Conservation (phyloP, 2,113 vertebrate species). For the Stomatorhinus ivindoensis region DNA sequence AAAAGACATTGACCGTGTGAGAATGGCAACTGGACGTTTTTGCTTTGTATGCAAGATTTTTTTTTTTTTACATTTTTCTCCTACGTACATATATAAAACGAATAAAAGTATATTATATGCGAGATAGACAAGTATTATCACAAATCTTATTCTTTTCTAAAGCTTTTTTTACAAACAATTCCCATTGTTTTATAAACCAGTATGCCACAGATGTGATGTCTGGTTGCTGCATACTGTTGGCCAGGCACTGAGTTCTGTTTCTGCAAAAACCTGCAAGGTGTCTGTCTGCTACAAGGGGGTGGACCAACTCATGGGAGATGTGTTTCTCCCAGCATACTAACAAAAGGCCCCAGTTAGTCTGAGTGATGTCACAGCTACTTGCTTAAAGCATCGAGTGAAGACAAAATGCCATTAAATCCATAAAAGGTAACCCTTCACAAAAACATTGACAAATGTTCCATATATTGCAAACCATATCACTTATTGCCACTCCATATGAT, state of each 20-base stretch:
- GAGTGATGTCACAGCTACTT: not conserved
- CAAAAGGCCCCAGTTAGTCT: not conserved
- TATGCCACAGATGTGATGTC: not conserved
- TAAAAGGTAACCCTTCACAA: not conserved
- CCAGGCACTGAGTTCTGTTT: not conserved
- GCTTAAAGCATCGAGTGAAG: not conserved
- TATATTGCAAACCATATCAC: not conserved
- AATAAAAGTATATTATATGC: constrained; percentile 67
- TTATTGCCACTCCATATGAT: not conserved
- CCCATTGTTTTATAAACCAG: not conserved
- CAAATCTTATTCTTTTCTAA: constrained; percentile 39
- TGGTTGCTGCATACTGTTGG: not conserved
- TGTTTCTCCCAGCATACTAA: not conserved
- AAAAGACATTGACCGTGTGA: not conserved
- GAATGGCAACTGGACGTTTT: not conserved
- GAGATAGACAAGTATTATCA: constrained; percentile 53
- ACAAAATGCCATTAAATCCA: not conserved
- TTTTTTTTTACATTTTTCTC: constrained; percentile 19
- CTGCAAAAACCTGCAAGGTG: not conserved
- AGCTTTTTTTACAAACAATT: constrained; percentile 29
- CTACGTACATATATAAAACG: constrained; percentile 56
- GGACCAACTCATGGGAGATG: not conserved
- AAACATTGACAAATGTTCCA: not conserved
- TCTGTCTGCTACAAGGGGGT: constrained; percentile 2
- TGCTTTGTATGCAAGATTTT: not conserved